These are phyloP conservation scores for Alectura lathami DNA, from an alignment of 2,113 vertebrate genomes.

Conservation along the genomic window DNA sequence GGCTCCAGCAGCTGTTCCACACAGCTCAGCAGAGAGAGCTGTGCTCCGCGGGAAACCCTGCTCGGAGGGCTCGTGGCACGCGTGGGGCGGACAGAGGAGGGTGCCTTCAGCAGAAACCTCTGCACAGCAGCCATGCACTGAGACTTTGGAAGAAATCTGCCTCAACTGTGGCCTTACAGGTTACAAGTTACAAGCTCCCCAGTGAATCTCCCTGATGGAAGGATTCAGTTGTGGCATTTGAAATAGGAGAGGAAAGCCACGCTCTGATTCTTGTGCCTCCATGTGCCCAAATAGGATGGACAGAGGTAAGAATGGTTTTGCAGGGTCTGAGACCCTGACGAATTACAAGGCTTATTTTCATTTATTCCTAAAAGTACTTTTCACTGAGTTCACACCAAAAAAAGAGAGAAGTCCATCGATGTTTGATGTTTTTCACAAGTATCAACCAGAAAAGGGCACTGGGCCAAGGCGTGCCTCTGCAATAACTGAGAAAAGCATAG, in stretches of 20 bases:
- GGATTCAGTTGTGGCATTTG: rapidly evolving
- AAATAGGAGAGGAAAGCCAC: not conserved
- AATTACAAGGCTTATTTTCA: not conserved
- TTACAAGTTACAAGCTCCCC: not conserved
- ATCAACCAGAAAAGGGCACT: rapidly evolving
- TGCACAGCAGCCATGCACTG: not conserved
- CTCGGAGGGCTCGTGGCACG: rapidly evolving
- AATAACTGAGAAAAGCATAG: not conserved
- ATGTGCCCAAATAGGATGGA: rapidly evolving
- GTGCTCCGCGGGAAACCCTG: rapidly evolving
- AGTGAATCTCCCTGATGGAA: not conserved
- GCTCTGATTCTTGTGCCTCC: not conserved
- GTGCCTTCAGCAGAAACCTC: not conserved
- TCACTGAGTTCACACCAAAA: not conserved
- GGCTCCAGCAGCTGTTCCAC: rapidly evolving
- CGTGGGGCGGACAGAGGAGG: rapidly evolving
- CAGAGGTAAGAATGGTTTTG: not conserved
- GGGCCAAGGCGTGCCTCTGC: not conserved
- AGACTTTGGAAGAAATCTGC: not conserved
- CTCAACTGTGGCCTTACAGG: not conserved
- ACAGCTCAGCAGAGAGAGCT: rapidly evolving
- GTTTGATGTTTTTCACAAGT: not conserved
- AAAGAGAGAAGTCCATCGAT: not conserved
- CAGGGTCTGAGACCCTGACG: not conserved
- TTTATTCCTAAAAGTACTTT: not conserved